phyloP scores from a whole-genome alignment of 2,797 vertebrate species.

The Argyrosomus regius region DNA sequence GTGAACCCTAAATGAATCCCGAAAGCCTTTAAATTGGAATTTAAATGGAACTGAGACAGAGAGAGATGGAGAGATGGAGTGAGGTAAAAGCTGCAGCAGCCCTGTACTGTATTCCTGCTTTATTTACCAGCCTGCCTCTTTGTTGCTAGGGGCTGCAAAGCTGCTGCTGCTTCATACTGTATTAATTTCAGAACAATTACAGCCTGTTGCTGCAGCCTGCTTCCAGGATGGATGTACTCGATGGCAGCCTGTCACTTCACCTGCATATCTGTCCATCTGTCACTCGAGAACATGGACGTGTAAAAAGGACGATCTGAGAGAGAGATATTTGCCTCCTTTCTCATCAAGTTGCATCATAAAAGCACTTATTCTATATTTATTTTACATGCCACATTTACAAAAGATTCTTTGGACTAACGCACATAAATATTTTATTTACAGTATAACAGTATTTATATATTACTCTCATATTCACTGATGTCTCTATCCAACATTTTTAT shows the following conservation, averaged over 20 bases:
- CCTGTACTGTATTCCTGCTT: conserved; percentile 29
- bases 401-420: too few species aligned
- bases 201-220: conserved; percentile 28
- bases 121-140: conserved; percentile 47
- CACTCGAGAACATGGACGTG: background rate
- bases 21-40: conserved; percentile 55
- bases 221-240: conserved; percentile 12
- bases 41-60: conserved; percentile 30
- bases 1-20: conserved; percentile 27
- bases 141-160: conserved; percentile 55
- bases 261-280: conserved; percentile 14
- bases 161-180: conserved; percentile 33
- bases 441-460: background rate
- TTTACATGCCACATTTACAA: background rate
- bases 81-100: conserved; percentile 31
- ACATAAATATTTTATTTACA: too few species aligned
- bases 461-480: too few species aligned
- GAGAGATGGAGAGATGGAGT: conserved; percentile 8
- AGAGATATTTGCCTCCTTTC: background rate
- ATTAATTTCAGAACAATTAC: conserved; percentile 74
- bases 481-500: background rate
- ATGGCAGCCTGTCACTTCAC: conserved; percentile 28
- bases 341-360: background rate
- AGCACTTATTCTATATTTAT: background rate
- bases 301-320: background rate